A percentile compares a stretch with the other conserved stretches of the same genome.
These are phyloP conservation scores for Argyra leucocephala DNA, from an alignment of 2,888 invertebrate genomes.

Conservation along the genomic window DNA sequence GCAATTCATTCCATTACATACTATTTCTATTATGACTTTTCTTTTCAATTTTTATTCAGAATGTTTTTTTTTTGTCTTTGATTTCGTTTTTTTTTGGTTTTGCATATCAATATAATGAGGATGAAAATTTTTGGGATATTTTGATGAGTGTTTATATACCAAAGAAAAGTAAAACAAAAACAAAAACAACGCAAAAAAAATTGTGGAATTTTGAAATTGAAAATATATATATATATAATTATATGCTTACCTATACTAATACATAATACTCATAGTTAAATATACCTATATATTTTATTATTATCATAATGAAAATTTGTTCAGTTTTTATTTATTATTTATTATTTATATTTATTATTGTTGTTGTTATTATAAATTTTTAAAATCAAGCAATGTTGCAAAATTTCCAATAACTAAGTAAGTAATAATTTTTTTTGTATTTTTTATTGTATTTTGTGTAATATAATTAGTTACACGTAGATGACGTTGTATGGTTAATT, in stretches of 20 bases:
- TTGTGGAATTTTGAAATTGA: neutral
- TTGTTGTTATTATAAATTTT: neutral
- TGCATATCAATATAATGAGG: neutral
- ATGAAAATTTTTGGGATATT: conserved; percentile 11
- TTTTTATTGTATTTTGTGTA: too few species aligned
- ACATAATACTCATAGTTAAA: too few species aligned
- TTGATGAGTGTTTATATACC: conserved; percentile 5
- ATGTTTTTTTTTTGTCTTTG: neutral
- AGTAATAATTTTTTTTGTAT: too few species aligned
- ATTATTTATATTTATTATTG: neutral
- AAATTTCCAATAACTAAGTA: neutral
- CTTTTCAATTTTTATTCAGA: neutral
- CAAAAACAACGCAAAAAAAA: neutral
- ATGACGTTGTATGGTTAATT: too few species aligned
- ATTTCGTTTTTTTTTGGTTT: neutral
- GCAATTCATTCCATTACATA: too few species aligned
- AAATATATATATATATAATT: neutral
- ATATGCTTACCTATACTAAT: too few species aligned
- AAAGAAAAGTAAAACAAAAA: neutral
- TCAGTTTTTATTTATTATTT: neutral
- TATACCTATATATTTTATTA: too few species aligned
- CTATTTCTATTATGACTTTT: neutral
- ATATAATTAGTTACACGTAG: too few species aligned
- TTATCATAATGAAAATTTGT: neutral
- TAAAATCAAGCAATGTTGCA: neutral